Evolutionary conservation across 2,888 invertebrate genomes (phyloP).

Genomic region (Cheilosia urbana): DNA sequence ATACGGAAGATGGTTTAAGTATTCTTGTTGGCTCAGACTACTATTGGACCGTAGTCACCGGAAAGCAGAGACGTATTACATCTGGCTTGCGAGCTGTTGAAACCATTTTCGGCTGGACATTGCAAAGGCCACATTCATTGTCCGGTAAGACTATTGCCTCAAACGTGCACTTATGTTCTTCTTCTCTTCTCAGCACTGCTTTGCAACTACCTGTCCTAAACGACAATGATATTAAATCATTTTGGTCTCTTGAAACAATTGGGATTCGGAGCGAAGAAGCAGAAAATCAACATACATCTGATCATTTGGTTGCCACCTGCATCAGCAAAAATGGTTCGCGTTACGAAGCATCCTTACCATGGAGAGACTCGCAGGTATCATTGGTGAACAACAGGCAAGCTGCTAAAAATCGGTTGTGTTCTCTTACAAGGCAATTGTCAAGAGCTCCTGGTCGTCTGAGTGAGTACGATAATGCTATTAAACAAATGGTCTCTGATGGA

Average conservation of each 20-base stretch:
- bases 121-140: slow-evolving; percentile 12
- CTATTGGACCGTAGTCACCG: slow-evolving; percentile 28
- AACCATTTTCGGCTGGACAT: slow-evolving; percentile 33
- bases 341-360: slow-evolving; percentile 9
- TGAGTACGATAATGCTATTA: slow-evolving; percentile 41
- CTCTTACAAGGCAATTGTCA: slow-evolving; percentile 1
- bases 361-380: slow-evolving; percentile 9
- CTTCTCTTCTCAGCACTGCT: slow-evolving; percentile 17
- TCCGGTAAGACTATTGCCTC: slow-evolving; percentile 17
- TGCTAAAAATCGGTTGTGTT: slow-evolving; percentile 4
- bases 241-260: slow-evolving; percentile 34
- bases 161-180: slow-evolving; percentile 5
- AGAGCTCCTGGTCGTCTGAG: slow-evolving; percentile 13
- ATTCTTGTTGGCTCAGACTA: slow-evolving; percentile 28
- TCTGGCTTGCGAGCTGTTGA: too few relatives aligned
- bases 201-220: too few relatives aligned
- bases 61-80: slow-evolving; percentile 15
- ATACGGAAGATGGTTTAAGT: slow-evolving; percentile 19
- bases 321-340: slow-evolving; percentile 1
- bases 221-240: too few relatives aligned
- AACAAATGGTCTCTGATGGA: slow-evolving; percentile 8
- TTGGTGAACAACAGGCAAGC: slow-evolving; percentile 16
- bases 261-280: slow-evolving; percentile 30
- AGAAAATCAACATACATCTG: neutral
- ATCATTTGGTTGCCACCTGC: neutral